A percentile compares a stretch with the other conserved stretches of the same genome.
These are phyloP conservation scores for Anguilla obscura DNA, from an alignment of 2,797 vertebrate species.

Conservation along the genomic window DNA sequence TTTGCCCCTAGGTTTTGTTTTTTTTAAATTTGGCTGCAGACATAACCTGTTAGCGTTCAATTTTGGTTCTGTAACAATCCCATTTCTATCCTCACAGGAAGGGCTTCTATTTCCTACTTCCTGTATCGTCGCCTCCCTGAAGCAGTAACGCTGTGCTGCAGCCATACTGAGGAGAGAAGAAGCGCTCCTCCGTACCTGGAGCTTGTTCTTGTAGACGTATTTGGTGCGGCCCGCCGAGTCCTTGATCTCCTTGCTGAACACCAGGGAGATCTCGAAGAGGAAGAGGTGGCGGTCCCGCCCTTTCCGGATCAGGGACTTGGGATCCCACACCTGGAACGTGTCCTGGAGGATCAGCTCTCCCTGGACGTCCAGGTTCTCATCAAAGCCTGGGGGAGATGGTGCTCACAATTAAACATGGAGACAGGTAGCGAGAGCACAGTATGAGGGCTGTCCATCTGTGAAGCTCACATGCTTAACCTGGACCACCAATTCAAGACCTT, in stretches of 20 bases:
- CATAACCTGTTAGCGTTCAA: neutral
- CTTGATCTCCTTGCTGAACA: constrained; percentile 98
- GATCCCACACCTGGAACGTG: constrained; percentile 98
- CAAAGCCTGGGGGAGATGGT: constrained; percentile 80
- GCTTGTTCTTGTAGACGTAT: constrained; percentile 97
- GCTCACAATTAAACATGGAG: neutral
- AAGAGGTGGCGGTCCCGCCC: constrained; percentile 95
- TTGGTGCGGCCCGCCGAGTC: constrained; percentile 95
- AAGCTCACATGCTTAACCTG: neutral
- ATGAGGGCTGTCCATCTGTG: neutral
- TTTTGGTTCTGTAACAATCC: neutral
- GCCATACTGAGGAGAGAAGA: neutral
- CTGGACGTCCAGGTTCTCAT: constrained; percentile 95
- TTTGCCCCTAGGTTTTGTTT: too few relatives aligned
- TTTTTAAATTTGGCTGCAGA: neutral
- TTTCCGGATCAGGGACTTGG: constrained; percentile 95
- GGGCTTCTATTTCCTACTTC: neutral
- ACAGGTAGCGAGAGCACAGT: neutral
- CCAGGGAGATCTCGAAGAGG: constrained; percentile 95
- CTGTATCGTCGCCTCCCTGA: neutral
- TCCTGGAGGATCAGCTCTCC: constrained; percentile 97
- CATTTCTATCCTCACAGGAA: neutral
- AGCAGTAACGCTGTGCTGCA: neutral
- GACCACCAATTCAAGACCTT: neutral
- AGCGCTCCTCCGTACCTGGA: constrained; percentile 79